Percentiles rank a stretch among this genome's conserved stretches.
Conservation (phyloP, 2,113 vertebrate genomes). For the Rousettus leschenaultii region DNA sequence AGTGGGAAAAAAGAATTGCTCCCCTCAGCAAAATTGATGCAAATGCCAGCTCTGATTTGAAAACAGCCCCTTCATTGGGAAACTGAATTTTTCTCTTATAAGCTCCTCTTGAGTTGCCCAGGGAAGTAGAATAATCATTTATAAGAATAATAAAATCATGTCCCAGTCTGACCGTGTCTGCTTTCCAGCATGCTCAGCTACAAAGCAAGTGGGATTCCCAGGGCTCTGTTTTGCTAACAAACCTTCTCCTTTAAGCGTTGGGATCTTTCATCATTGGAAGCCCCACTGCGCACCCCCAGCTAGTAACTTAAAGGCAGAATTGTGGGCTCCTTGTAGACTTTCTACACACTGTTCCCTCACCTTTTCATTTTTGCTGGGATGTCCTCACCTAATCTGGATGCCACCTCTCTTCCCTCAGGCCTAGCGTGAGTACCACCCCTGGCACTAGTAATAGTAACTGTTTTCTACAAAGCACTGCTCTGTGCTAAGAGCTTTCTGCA, state of each 20-base stretch:
- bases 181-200: not conserved
- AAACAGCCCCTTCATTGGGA: slow-evolving; percentile 57
- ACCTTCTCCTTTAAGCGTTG: not conserved
- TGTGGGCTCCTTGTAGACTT: not conserved
- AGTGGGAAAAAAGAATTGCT: slow-evolving; percentile 32
- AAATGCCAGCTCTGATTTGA: slow-evolving; percentile 63
- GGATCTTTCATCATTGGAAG: not conserved
- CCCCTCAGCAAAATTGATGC: slow-evolving; percentile 51
- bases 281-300: not conserved
- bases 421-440: not conserved
- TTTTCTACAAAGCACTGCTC: not conserved
- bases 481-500: not conserved
- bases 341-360: not conserved
- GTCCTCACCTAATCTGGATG: not conserved
- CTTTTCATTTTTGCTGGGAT: not conserved
- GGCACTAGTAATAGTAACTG: not conserved
- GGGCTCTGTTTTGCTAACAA: not conserved
- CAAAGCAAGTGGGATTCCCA: not conserved
- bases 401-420: not conserved
- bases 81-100: slow-evolving; percentile 46
- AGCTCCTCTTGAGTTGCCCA: slow-evolving; percentile 38
- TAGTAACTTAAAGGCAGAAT: not conserved
- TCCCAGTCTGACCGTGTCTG: not conserved
- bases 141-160: slow-evolving; percentile 63
- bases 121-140: slow-evolving; percentile 61